Conservation (phyloP, 1,140 invertebrate species). For the Zophobas morio region DNA sequence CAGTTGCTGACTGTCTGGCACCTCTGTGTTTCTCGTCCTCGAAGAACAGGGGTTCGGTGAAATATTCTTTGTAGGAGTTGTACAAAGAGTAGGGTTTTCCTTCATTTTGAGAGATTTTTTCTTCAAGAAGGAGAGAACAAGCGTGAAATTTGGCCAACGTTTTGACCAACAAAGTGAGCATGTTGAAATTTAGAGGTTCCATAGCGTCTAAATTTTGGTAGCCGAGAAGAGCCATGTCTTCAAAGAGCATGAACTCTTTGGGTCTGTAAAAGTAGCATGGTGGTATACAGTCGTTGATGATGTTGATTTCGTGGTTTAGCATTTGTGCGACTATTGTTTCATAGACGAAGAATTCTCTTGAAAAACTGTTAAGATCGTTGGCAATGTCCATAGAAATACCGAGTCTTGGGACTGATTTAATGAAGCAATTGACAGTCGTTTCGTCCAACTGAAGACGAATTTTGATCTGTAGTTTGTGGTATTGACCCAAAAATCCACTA, state of each 20-base stretch:
- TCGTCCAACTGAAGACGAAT: conserved; percentile 2
- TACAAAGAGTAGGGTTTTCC: conserved; percentile 31
- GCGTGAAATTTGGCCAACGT: conserved; percentile 56
- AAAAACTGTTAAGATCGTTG: not conserved
- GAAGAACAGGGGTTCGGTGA: not conserved
- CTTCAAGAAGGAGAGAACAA: conserved; percentile 51
- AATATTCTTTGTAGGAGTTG: conserved; percentile 38
- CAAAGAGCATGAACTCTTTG: conserved; percentile 49
- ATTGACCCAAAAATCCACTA: conserved; percentile 24
- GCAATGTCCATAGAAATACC: conserved; percentile 21
- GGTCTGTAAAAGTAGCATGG: conserved; percentile 50
- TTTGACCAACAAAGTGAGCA: conserved; percentile 43
- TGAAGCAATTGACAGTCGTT: conserved; percentile 37
- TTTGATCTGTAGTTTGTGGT: conserved; percentile 37
- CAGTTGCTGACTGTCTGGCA: too few species aligned
- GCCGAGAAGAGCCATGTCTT: conserved; percentile 33
- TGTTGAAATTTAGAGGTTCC: conserved; percentile 41
- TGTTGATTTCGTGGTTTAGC: conserved; percentile 15
- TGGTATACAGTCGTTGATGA: conserved; percentile 40
- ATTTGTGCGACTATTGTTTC: conserved; percentile 37
- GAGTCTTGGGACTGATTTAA: conserved; percentile 34
- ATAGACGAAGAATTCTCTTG: conserved; percentile 50
- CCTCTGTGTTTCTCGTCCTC: too few species aligned
- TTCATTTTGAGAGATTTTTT: conserved; percentile 42
- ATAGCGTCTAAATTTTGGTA: conserved; percentile 1